Percentiles rank a stretch among this genome's conserved stretches.
Conservation (phyloP, 2,113 vertebrate genomes). For the Myrmophylax atrothorax region DNA sequence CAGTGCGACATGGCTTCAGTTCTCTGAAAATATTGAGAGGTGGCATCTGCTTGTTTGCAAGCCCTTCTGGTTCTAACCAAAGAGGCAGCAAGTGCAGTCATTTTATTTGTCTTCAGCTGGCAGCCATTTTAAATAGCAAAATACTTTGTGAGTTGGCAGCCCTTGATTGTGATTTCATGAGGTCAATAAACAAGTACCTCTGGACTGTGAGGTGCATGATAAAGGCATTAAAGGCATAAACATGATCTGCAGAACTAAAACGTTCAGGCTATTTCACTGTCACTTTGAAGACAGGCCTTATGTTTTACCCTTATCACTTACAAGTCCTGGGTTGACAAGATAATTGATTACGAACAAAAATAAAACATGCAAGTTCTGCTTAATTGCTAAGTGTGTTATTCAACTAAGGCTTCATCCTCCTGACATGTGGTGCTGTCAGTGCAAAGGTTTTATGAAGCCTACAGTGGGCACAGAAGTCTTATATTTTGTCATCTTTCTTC, state of each 20-base stretch:
- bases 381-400: neutral
- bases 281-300: neutral
- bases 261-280: neutral
- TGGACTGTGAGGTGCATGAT: neutral
- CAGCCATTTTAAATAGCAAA: neutral
- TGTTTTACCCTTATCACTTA: neutral
- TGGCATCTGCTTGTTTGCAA: neutral
- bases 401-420: neutral
- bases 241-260: neutral
- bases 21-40: neutral
- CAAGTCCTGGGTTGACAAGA: neutral
- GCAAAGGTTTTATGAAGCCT: neutral
- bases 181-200: neutral
- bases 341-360: neutral
- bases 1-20: neutral
- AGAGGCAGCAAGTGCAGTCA: neutral
- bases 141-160: neutral
- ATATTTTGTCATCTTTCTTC: neutral
- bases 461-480: neutral
- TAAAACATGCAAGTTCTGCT: neutral
- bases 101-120: neutral
- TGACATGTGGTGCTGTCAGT: neutral
- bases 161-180: neutral
- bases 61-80: neutral
- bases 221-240: neutral